Evolutionary conservation across 2,113 vertebrate species (phyloP), one percentile per base, ranked within the genome.

Genomic region (Austrofundulus limnaeus): DNA sequence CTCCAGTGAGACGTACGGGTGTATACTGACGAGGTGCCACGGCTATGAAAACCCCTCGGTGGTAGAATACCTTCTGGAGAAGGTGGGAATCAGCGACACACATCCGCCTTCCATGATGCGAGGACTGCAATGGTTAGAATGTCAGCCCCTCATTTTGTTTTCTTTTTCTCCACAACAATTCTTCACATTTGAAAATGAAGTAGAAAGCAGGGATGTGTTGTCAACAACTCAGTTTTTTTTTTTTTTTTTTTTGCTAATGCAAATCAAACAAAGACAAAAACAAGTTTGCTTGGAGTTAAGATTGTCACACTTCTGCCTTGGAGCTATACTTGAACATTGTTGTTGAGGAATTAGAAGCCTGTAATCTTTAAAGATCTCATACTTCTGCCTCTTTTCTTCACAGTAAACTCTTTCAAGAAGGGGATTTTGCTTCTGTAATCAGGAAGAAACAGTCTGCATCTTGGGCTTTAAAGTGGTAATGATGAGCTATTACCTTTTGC

Each of bases 381-480:
- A 16, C 2, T 5, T 34, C 2, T 37, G 13, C n/a, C n/a, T 20
- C 10, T 76, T 76, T 60, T 59, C 49, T 63, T 66, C 47, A 42
- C 83, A 99, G 97, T 68, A 95, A 96, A 90, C 94, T 92, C 85
- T 98, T 99, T 70, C 87, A 48, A 56, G 93, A 95, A 81, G 96
- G 96, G 20, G 97, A 99, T 89, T 99, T 94, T 93, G 96, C 95
- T 28, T 87, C 91, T 53, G 88, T 87, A 0, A 93, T 99, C 85
- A 92, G 96, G 74, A 98, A 97, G 79, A 95, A 94, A 70, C 97
- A 99, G 2, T 99, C 96, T 45, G 94, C 92, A 1, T 95, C 95
- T 2, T 99, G 97, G 97, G 97, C 96, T 60, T 88, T 98, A 83
- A 98, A 96, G 89, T 99, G 97, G 97, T 99, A 88, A 81, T 1